A percentile compares a stretch with the other conserved stretches of the same genome.
These are phyloP conservation scores for Cerastoderma edule DNA, from an alignment of 2,888 invertebrate genomes.

Conservation along the genomic window DNA sequence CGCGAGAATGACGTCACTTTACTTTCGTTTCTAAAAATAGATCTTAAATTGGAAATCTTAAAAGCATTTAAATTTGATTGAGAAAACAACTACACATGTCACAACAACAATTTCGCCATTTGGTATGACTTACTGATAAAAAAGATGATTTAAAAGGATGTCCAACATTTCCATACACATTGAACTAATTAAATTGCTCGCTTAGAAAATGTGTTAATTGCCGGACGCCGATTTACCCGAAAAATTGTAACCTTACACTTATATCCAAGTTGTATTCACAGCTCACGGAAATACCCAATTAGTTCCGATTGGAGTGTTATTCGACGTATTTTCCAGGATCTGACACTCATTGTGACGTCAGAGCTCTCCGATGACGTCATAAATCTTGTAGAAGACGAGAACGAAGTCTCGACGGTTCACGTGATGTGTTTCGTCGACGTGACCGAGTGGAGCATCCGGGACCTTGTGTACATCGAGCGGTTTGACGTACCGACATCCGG, in stretches of 20 bases:
- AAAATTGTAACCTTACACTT: neutral
- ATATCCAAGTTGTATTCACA: neutral
- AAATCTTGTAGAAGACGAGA: slow-evolving; percentile 79
- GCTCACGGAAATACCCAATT: neutral
- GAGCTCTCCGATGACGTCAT: slow-evolving; percentile 76
- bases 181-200: neutral
- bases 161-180: neutral
- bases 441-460: slow-evolving; percentile 80
- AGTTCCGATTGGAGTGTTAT: neutral
- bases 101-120: no score
- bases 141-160: no score
- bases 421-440: slow-evolving; percentile 80
- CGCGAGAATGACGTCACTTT: no score
- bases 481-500: no score
- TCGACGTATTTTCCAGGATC: slow-evolving; percentile 65
- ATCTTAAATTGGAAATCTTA: no score
- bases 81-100: no score
- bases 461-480: slow-evolving; percentile 74
- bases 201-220: neutral
- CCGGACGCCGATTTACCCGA: neutral
- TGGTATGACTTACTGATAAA: no score
- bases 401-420: slow-evolving; percentile 79
- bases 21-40: no score
- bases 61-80: no score
- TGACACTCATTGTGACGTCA: slow-evolving; percentile 79